Evolutionary conservation across 2,797 vertebrate species (phyloP).

Genomic region (Centroberyx gerrardi): DNA sequence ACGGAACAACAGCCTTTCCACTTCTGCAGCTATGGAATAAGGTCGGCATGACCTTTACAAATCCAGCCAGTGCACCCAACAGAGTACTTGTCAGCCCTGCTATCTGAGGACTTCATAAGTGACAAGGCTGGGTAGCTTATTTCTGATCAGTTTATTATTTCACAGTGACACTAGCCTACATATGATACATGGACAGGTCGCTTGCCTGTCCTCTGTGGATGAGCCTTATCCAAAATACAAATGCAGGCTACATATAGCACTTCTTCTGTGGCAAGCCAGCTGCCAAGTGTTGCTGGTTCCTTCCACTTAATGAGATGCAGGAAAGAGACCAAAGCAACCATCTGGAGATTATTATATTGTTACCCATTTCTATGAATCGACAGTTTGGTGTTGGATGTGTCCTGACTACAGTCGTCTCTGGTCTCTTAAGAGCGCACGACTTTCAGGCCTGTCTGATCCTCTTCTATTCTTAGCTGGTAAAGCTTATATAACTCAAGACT

Average conservation of each 20-base stretch:
- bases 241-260: not conserved
- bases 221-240: not conserved
- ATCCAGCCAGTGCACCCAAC: not conserved
- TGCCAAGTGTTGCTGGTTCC: not conserved
- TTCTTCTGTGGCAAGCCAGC: not conserved
- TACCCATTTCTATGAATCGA: not conserved
- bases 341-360: slow-evolving; percentile 7
- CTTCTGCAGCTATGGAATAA: not conserved
- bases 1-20: not conserved
- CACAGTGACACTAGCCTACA: not conserved
- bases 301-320: not conserved
- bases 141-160: not conserved
- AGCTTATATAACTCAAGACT: slow-evolving; percentile 70
- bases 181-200: not conserved
- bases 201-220: not conserved
- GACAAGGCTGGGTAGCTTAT: not conserved
- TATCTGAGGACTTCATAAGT: not conserved
- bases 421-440: not conserved
- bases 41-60: not conserved
- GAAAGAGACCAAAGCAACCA: slow-evolving; percentile 6
- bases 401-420: not conserved
- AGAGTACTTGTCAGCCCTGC: not conserved
- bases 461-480: slow-evolving; percentile 38
- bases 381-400: not conserved
- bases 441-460: slow-evolving; percentile 42